Base-by-base conservation (phyloP, 2,888 invertebrate species). In the Drosophila meridiana region DNA sequence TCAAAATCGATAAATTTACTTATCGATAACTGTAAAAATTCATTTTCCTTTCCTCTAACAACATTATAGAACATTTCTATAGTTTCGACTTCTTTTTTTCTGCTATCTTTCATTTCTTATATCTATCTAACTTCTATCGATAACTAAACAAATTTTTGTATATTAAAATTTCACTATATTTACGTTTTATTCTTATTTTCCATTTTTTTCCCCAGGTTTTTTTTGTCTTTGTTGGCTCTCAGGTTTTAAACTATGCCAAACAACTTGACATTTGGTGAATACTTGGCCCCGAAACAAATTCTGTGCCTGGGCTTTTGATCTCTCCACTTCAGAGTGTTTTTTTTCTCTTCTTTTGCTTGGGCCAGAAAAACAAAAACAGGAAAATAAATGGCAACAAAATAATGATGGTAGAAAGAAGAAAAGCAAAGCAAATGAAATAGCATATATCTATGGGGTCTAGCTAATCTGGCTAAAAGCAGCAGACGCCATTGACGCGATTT, bases 381-480 rank as follows among this genome's bases (percentile, higher is more conserved):
- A 47, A 69, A 60, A 60, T 45, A 43, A 78, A 56, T 45, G 11
- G 14, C 26, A 30, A 60, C 61, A 52, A 60, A 40, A 52, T 8
- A 26, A 30, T 38, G 20, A 38, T 28, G 38, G 30, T 28, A 14
- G 61, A 56, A n/a, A 30, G 26, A 42, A 34, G 38, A 11, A 11
- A 14, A 11, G 30, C 43, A 38, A 13, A 57, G 14, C 20, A 55
- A 61, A 47, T 34, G 40, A 14, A 42, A 42, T 20, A 43, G 53
- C 26, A 42, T n/a, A 34, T 36, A 30, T 47, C 55, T 48, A 68
- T 36, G 42, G 62, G 70, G 48, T 58, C 43, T 61, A 48, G 60
- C 73, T 80, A 80, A 80, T 80, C 69, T 76, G 76, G 76, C 80
- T 78, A 78, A 82, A 78, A 82, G 82, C 64, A 68, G 76, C 66